A percentile compares a stretch with the other conserved stretches of the same genome.
Conservation (phyloP, 2,113 vertebrate genomes). For the Cervus canadensis region DNA sequence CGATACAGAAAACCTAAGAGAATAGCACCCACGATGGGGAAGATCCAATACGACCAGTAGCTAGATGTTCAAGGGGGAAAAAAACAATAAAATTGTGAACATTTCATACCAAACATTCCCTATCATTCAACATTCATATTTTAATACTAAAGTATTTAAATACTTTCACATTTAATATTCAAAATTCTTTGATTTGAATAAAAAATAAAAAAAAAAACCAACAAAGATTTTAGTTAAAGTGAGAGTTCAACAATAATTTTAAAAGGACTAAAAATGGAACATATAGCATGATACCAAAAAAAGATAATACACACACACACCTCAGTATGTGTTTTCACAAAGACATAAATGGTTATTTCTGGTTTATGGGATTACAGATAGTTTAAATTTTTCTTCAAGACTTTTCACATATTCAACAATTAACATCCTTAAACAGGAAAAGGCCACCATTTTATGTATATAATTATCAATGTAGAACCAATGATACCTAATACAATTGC, state of each 20-base stretch:
- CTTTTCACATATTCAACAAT: not conserved
- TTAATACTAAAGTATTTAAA: not conserved
- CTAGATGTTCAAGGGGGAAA: constrained; percentile 57
- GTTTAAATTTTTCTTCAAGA: not conserved
- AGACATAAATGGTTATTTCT: not conserved
- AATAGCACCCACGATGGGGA: constrained; percentile 85
- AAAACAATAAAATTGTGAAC: not conserved
- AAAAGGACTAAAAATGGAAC: not conserved
- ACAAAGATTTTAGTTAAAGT: not conserved
- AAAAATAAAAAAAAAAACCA: not conserved
- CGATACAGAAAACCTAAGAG: constrained; percentile 91
- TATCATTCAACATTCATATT: not conserved
- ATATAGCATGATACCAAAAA: not conserved
- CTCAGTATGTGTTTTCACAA: not conserved
- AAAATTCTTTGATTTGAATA: not conserved
- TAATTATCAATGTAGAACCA: not conserved
- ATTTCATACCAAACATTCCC: not conserved
- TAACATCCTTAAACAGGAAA: constrained; percentile 3
- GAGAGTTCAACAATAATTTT: not conserved
- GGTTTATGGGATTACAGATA: not conserved
- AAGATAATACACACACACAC: not conserved
- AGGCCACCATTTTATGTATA: not conserved
- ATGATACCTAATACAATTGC: not conserved
- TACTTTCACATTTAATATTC: not conserved
- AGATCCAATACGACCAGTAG: constrained; percentile 91